Evolutionary conservation across 2,797 vertebrate species (phyloP).

Genomic region (Stomatorhinus walkeri): DNA sequence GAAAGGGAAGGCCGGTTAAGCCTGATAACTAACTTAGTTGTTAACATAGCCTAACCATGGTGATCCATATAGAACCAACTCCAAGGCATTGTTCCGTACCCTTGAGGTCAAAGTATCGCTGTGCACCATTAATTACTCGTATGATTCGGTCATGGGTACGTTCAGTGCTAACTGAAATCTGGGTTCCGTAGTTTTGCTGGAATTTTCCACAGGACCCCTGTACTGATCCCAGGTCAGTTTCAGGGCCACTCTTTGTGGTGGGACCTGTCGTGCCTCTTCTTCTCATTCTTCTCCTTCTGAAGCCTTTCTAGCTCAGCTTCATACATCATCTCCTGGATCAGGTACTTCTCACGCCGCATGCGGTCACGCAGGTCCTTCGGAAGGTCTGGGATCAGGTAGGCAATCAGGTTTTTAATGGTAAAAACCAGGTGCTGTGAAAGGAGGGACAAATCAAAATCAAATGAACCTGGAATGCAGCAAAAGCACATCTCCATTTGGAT

Average conservation of each 20-base stretch:
- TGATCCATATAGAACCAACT: background rate
- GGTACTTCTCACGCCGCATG: constrained; percentile 74
- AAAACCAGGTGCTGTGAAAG: constrained; percentile 67
- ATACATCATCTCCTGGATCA: constrained; percentile 80
- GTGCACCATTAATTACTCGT: background rate
- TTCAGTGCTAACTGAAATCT: background rate
- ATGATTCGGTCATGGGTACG: background rate
- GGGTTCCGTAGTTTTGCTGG: background rate
- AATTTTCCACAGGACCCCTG: background rate
- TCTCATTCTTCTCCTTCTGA: constrained; percentile 69
- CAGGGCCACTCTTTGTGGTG: constrained; percentile 73
- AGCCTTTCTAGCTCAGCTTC: constrained; percentile 72
- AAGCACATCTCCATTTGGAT: background rate
- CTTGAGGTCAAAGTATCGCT: background rate
- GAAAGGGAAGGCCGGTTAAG: background rate
- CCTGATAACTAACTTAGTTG: background rate
- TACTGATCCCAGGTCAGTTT: constrained; percentile 28
- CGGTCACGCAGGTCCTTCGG: constrained; percentile 72
- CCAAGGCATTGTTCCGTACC: background rate
- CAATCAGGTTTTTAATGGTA: constrained; percentile 75
- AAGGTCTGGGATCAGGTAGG: constrained; percentile 75
- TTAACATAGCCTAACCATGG: background rate
- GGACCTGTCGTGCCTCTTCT: constrained; percentile 65
- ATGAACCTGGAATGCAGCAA: background rate
- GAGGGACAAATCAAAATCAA: background rate